phyloP scores from a whole-genome alignment of 1,140 invertebrate genomes.

The Aphidius ervi region DNA sequence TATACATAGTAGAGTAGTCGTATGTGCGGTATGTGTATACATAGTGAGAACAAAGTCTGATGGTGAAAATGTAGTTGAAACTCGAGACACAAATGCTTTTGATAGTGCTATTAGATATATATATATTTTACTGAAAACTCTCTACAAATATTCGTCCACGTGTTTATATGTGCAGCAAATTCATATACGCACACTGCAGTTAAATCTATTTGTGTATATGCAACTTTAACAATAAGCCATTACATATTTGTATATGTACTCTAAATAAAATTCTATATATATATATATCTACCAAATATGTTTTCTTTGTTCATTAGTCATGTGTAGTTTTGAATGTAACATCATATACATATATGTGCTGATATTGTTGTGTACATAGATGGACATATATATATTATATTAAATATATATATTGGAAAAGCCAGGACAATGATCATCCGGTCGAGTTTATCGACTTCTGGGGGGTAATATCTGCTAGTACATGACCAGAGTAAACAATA shows the following conservation, averaged over 20 bases:
- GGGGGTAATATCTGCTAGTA: conserved; percentile 22
- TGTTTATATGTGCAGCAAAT: not conserved
- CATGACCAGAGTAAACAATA: conserved; percentile 23
- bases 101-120: too few species aligned
- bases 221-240: conserved; percentile 12
- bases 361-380: not conserved
- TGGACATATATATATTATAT: conserved; percentile 9
- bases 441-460: conserved; percentile 22
- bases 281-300: too few species aligned
- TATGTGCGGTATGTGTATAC: too few species aligned
- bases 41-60: too few species aligned
- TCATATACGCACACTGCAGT: too few species aligned
- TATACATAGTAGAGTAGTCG: too few species aligned
- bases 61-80: too few species aligned
- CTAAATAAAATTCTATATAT: too few species aligned
- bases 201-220: not conserved
- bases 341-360: not conserved
- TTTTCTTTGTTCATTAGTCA: too few species aligned
- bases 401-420: not conserved
- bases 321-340: not conserved
- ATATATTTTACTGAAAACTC: too few species aligned
- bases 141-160: conserved; percentile 1
- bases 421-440: conserved; percentile 20
- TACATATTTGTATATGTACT: not conserved
- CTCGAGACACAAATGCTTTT: too few species aligned